Base-by-base conservation (phyloP, 2,888 invertebrate genomes). In the Calliphora vomitoria region DNA sequence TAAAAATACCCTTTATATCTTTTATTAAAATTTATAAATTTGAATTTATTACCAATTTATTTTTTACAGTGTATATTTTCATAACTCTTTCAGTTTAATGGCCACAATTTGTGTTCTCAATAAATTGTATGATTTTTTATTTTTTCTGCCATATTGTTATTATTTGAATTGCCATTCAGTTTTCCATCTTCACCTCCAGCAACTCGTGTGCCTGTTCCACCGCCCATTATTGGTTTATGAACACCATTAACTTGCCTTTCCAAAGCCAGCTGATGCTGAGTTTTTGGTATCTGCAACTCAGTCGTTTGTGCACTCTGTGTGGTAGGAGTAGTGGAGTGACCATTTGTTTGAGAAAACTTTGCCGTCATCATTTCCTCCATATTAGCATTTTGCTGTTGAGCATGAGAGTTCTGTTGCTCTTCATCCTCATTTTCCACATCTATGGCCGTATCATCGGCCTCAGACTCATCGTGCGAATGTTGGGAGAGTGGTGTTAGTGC, bases 401-500 rank as follows among this genome's bases (percentile, higher is more conserved):
- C 6, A 41, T 55, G 72, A 18, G 82, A 74, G 41, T 50, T 81
- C 38, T 81, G 82, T 58, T 83, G 83, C 11, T 90, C 90, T 8
- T 90, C 92, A 82, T 93, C 93, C 68, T 92, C 92, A 60, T 92
- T 92, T 82, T 92, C 92, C 69, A 93, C 92, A 90, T 92, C 92
- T 87, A 92, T 93, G 88, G 93, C 92, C 4, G 92, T 89, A 78
- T 93, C 92, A n/a, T 92, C 92, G 13, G 90, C 90, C 31, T 93
- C 92, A 25, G 91, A 91, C 62, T 91, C 92, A 84, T 85, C 89
- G 11, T 90, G 89, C 44, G 89, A 85, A 55, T 89, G 85, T 64
- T 89, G 83, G 0, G 86, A 85, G 25, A 80, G 80, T 53, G 88
- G 78, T 60, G 86, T 83, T 25, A 85, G 58, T 8, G 83, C 72